phyloP scores from a whole-genome alignment of 2,113 vertebrate genomes.

The Gallinago jamesoni region DNA sequence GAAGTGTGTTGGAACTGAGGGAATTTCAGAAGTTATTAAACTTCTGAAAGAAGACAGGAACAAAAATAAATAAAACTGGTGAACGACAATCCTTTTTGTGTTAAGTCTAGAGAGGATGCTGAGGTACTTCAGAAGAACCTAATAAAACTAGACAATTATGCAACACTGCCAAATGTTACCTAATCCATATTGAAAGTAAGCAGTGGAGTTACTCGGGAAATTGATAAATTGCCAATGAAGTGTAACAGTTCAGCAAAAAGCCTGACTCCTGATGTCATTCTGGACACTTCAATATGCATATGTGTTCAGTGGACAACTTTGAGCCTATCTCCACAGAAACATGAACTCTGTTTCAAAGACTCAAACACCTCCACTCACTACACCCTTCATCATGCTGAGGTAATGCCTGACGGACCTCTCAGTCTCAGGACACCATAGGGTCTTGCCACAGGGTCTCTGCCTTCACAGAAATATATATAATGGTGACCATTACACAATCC shows the following conservation, averaged over 20 bases:
- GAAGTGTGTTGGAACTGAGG: neutral
- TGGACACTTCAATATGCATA: neutral
- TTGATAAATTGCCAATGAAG: neutral
- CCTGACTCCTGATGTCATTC: neutral
- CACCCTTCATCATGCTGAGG: too few relatives aligned
- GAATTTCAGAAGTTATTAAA: neutral
- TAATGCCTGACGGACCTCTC: neutral
- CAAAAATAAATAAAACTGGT: neutral
- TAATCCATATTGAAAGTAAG: neutral
- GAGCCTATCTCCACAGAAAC: neutral
- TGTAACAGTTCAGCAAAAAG: neutral
- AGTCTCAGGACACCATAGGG: neutral
- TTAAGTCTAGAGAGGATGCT: neutral
- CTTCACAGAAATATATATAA: neutral
- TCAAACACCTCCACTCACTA: rapidly evolving
- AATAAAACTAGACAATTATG: neutral
- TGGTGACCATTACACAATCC: neutral
- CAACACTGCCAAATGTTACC: neutral
- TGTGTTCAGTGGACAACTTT: neutral
- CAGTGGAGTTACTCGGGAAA: neutral
- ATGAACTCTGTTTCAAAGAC: neutral
- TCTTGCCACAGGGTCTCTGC: neutral
- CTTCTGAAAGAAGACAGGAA: neutral
- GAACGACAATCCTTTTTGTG: neutral
- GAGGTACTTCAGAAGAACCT: neutral